Conservation (phyloP, 2,113 vertebrate genomes). For the Marmota flaviventris region DNA sequence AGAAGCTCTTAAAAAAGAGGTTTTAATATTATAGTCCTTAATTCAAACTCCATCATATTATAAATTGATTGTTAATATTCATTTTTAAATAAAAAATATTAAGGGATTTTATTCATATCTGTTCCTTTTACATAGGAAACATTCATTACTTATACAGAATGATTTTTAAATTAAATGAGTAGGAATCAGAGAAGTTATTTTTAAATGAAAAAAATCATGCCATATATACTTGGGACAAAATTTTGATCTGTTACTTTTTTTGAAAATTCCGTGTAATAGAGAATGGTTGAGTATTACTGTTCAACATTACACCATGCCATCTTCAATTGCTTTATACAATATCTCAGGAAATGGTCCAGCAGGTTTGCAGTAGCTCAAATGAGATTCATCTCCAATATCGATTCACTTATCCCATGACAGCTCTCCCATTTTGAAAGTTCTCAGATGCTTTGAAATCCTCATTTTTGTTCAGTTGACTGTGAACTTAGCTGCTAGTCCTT, state of each 20-base stretch:
- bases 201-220: not conserved
- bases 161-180: not conserved
- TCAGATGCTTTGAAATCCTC: constrained; percentile 78
- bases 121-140: not conserved
- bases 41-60: not conserved
- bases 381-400: constrained; percentile 79
- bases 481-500: constrained; percentile 68
- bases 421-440: constrained; percentile 66
- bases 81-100: not conserved
- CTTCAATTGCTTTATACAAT: constrained; percentile 73
- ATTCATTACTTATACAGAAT: not conserved
- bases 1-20: not conserved
- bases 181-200: not conserved
- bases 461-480: constrained; percentile 83
- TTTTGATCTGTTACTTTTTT: constrained; percentile 60
- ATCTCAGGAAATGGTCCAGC: constrained; percentile 78
- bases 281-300: constrained; percentile 60
- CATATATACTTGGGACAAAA: constrained; percentile 47
- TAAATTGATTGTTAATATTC: not conserved
- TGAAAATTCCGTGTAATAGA: constrained; percentile 67
- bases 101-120: not conserved
- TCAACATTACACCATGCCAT: constrained; percentile 38
- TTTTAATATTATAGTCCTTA: constrained; percentile 4
- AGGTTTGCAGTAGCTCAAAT: constrained; percentile 73
- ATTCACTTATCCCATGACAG: constrained; percentile 75